phyloP scores from a whole-genome alignment of 2,888 invertebrate species.

The Agelastica alni region DNA sequence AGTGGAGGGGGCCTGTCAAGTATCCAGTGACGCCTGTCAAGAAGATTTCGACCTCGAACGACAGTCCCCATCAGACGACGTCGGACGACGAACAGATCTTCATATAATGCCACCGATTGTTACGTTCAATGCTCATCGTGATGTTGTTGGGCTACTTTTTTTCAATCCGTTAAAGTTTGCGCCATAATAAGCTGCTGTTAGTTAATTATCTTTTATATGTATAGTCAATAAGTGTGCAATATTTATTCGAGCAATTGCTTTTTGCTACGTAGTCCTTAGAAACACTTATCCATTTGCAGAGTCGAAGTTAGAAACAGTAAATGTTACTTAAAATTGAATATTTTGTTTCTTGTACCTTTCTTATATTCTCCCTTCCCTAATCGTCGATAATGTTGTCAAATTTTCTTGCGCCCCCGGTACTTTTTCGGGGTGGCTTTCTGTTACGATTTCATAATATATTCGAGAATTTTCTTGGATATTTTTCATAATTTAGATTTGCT shows the following conservation, averaged over 20 bases:
- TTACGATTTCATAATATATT: too few relatives aligned
- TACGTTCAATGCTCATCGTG: too few relatives aligned
- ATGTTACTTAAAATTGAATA: not conserved
- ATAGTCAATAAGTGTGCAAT: not conserved
- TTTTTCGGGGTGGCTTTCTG: too few relatives aligned
- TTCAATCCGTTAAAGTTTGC: too few relatives aligned
- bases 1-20: conserved; percentile 66
- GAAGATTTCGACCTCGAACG: conserved; percentile 40
- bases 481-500: too few relatives aligned
- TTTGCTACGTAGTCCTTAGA: conserved; percentile 2
- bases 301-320: not conserved
- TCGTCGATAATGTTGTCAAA: too few relatives aligned
- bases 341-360: too few relatives aligned
- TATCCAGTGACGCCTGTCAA: conserved; percentile 70
- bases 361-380: too few relatives aligned
- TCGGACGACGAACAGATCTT: conserved; percentile 70
- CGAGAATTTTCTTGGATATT: too few relatives aligned
- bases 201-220: not conserved
- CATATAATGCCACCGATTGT: conserved; percentile 54
- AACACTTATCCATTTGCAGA: not conserved
- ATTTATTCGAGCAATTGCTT: conserved; percentile 3
- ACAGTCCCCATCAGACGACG: conserved; percentile 52
- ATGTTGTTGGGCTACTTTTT: too few relatives aligned
- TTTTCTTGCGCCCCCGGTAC: too few relatives aligned
- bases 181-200: not conserved